Conservation (phyloP, 2,797 vertebrate genomes). For the Mus caroli region DNA sequence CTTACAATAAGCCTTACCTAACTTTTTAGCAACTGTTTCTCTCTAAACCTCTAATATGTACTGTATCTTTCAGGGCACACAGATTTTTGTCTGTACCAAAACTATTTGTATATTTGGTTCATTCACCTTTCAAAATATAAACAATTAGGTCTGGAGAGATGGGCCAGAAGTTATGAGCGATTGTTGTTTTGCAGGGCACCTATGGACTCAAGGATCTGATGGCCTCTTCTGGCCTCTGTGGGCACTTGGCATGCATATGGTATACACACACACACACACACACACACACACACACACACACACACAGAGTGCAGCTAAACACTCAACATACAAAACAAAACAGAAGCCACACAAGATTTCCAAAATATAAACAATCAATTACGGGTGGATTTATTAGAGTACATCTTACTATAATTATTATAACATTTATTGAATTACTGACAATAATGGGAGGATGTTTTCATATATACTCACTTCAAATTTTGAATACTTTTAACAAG, state of each 20-base stretch:
- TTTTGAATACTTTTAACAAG: slow-evolving; percentile 9
- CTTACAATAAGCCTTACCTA: slow-evolving; percentile 43
- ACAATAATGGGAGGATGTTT: slow-evolving; percentile 24
- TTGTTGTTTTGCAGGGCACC: background rate
- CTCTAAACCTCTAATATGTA: slow-evolving; percentile 23
- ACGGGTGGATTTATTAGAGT: slow-evolving; percentile 35
- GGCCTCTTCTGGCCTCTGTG: background rate
- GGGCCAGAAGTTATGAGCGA: background rate
- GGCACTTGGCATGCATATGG: background rate
- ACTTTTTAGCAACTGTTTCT: slow-evolving; percentile 58
- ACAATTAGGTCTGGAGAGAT: background rate
- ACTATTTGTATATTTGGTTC: slow-evolving; percentile 58
- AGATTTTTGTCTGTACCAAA: slow-evolving; percentile 59
- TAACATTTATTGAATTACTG: slow-evolving; percentile 47
- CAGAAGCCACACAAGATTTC: background rate
- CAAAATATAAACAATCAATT: background rate
- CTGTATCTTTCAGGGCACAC: background rate
- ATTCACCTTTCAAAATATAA: slow-evolving; percentile 62
- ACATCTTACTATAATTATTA: slow-evolving; percentile 56
- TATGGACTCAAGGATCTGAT: background rate
- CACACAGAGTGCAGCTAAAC: background rate
- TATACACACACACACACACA: background rate
- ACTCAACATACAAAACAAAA: background rate
- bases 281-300: background rate
- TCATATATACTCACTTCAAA: slow-evolving; percentile 16